Conservation (phyloP, 1,140 invertebrate species). For the Coelopa frigida region DNA sequence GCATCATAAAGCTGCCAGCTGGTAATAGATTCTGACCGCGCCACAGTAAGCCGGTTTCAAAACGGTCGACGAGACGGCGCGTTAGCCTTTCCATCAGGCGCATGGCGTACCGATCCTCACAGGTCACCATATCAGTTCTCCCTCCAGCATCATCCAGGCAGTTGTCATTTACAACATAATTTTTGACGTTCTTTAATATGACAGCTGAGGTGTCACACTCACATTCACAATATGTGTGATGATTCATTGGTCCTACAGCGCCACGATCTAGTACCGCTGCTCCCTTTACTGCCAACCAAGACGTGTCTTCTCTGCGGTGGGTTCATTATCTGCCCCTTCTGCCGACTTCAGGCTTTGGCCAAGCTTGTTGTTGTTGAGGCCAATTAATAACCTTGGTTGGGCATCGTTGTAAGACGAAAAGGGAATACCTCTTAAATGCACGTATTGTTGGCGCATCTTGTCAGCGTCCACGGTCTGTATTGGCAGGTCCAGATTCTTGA, state of each 20-base stretch:
- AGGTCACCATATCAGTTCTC: neutral
- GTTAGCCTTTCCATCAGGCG: no score
- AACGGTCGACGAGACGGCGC: neutral
- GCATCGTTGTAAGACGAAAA: neutral
- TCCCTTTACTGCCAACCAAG: neutral
- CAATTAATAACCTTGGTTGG: slow-evolving; percentile 5
- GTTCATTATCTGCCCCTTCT: neutral
- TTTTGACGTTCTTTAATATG: neutral
- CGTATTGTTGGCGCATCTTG: neutral
- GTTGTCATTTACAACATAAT: slow-evolving; percentile 1
- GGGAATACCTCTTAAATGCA: neutral
- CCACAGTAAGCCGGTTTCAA: neutral
- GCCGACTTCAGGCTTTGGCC: neutral
- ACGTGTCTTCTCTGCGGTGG: neutral
- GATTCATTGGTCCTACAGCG: no score
- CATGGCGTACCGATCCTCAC: no score
- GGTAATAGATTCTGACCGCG: neutral
- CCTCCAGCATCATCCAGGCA: neutral
- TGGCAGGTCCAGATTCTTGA: slow-evolving; percentile 4
- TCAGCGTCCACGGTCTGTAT: slow-evolving; percentile 4
- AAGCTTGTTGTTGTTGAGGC: neutral
- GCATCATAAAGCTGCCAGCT: neutral
- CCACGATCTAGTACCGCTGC: no score
- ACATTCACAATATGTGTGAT: no score
- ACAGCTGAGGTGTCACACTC: neutral